Evolutionary conservation across 2,888 invertebrate genomes (phyloP).

Genomic region (Hydrotaea diabolus): DNA sequence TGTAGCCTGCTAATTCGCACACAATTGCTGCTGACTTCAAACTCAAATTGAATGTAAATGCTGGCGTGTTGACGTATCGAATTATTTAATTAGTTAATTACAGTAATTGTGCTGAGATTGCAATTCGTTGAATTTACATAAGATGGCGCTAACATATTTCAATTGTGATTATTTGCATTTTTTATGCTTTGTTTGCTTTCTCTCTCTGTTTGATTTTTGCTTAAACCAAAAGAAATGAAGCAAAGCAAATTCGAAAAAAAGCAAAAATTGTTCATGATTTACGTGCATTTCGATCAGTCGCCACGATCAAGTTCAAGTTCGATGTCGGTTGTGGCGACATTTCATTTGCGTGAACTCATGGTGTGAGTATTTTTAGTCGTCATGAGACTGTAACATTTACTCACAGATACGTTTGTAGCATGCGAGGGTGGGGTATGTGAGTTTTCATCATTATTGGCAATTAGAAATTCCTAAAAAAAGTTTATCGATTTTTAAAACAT

Average conservation of each 20-base stretch:
- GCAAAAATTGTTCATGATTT: constrained; percentile 38
- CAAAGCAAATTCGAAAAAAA: background rate
- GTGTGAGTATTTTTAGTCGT: background rate
- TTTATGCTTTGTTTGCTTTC: constrained; percentile 6
- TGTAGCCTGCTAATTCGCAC: background rate
- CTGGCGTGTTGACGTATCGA: background rate
- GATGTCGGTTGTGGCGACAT: constrained; percentile 34
- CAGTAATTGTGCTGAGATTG: constrained; percentile 11
- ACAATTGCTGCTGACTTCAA: background rate
- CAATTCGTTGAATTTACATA: constrained; percentile 20
- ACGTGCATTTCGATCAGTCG: constrained; percentile 49
- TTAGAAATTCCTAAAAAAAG: too few species aligned
- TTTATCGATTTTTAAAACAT: too few species aligned
- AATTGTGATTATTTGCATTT: constrained; percentile 12
- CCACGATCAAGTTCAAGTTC: constrained; percentile 63
- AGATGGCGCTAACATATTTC: constrained; percentile 32
- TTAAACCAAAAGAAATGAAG: background rate
- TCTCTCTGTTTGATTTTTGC: background rate
- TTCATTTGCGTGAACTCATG: background rate
- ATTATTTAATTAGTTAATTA: constrained; percentile 32
- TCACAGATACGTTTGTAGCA: background rate
- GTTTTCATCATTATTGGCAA: background rate
- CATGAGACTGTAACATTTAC: background rate
- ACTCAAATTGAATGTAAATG: constrained; percentile 7
- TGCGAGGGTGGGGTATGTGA: constrained; percentile 5